A percentile compares a stretch with the other conserved stretches of the same genome.
These are phyloP conservation scores for Erpornis zantholeuca DNA, from an alignment of 2,113 vertebrate species.

Conservation along the genomic window DNA sequence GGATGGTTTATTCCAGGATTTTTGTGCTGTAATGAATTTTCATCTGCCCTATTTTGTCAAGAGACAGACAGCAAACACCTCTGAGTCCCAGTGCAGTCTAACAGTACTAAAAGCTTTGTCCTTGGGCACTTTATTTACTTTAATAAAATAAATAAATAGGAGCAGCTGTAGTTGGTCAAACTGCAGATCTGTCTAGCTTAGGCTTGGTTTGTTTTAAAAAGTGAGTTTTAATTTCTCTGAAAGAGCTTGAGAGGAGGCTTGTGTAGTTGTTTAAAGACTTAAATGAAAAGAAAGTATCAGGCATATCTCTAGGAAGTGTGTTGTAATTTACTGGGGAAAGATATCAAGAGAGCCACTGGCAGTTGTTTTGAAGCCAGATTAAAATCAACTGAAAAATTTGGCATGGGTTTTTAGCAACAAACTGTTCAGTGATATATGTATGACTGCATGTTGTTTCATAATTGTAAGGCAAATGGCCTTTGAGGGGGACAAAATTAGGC, in stretches of 20 bases:
- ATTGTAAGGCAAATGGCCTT: not conserved
- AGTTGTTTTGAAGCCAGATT: not conserved
- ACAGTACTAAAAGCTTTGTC: not conserved
- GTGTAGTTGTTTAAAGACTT: not conserved
- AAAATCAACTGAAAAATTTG: constrained; percentile 17
- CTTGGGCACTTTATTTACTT: not conserved
- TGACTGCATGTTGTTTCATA: not conserved
- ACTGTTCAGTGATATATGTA: not conserved
- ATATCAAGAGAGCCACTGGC: not conserved
- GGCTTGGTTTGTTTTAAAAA: not conserved
- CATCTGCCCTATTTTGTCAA: not conserved
- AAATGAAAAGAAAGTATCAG: not conserved
- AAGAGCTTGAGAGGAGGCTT: not conserved
- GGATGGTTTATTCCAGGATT: not conserved
- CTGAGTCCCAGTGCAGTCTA: not conserved
- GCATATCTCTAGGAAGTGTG: not conserved
- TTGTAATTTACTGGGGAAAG: not conserved
- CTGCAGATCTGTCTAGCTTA: not conserved
- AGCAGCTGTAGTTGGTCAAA: constrained; percentile 2
- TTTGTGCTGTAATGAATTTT: not conserved
- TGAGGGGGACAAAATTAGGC: not conserved
- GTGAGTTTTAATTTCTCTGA: not conserved
- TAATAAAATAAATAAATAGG: not conserved
- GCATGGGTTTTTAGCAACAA: not conserved
- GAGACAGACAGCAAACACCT: not conserved